Conservation (phyloP, 2,113 vertebrate genomes). For the Anser cygnoides region DNA sequence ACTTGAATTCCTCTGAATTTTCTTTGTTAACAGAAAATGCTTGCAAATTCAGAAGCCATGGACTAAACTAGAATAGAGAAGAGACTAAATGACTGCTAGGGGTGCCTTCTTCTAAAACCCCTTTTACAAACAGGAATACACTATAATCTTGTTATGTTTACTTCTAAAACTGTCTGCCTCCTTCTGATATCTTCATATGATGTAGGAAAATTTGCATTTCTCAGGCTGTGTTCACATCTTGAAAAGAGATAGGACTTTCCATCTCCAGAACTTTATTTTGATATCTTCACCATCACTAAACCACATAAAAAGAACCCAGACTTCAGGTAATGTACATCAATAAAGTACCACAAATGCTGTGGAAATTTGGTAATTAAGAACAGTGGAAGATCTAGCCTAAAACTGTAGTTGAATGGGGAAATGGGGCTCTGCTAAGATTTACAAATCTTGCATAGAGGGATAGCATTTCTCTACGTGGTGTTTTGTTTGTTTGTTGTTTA, state of each 20-base stretch:
- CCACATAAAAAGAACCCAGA: not conserved
- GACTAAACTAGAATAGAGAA: not conserved
- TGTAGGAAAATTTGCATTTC: not conserved
- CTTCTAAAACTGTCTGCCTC: not conserved
- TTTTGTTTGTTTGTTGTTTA: not conserved
- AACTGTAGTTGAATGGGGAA: not conserved
- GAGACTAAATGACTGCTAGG: not conserved
- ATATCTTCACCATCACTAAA: not conserved
- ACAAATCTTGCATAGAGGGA: not conserved
- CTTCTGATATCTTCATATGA: not conserved
- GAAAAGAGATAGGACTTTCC: not conserved
- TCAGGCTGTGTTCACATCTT: not conserved
- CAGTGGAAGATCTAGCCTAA: not conserved
- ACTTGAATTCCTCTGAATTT: not conserved
- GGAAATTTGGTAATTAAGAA: not conserved
- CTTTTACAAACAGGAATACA: not conserved
- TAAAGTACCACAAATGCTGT: fast-evolving
- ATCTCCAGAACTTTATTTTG: not conserved
- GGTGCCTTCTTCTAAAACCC: not conserved
- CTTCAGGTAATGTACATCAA: not conserved
- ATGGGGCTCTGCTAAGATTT: not conserved
- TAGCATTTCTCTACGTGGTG: not conserved
- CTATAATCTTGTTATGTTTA: not conserved
- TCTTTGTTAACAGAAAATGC: not conserved
- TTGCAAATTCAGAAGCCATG: not conserved